These are phyloP conservation scores for Ceyx cyanopectus DNA, from an alignment of 2,113 vertebrate genomes.

Conservation along the genomic window DNA sequence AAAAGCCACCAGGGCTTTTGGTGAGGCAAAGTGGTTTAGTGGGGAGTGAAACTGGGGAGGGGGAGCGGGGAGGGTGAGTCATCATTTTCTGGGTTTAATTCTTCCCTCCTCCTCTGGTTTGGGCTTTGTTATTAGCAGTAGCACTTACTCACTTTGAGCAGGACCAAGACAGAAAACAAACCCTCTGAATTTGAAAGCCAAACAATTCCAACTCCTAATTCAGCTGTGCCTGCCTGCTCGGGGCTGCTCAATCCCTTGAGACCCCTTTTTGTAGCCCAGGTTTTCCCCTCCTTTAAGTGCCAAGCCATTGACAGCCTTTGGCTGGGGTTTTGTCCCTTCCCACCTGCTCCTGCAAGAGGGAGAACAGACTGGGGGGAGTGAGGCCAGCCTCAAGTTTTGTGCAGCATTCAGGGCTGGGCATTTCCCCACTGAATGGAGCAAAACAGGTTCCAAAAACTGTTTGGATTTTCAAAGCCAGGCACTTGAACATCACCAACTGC, in stretches of 20 bases:
- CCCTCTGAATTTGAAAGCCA: conserved; percentile 36
- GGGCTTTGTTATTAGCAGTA: conserved; percentile 35
- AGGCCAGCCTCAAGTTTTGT: background rate
- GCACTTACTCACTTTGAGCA: background rate
- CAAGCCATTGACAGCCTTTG: background rate
- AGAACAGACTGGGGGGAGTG: background rate
- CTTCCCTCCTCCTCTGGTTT: background rate
- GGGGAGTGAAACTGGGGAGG: background rate
- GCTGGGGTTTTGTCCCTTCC: conserved; percentile 40
- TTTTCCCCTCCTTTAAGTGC: conserved; percentile 6
- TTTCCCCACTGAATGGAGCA: background rate
- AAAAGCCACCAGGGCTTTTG: conserved; percentile 35
- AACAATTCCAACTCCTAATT: conserved; percentile 41
- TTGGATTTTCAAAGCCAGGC: conserved; percentile 31
- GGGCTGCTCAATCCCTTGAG: conserved; percentile 22
- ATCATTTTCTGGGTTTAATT: conserved; percentile 47
- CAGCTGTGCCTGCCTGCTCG: background rate
- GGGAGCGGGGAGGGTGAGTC: conserved; percentile 17
- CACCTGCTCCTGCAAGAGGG: conserved; percentile 43
- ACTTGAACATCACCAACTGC: background rate
- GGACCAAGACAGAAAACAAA: conserved; percentile 41
- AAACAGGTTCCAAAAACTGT: conserved; percentile 37
- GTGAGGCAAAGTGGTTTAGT: conserved; percentile 23
- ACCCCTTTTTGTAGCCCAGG: conserved; percentile 8
- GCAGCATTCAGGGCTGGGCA: conserved; percentile 1